Conservation (phyloP, 1,140 invertebrate genomes). For the Orius laevigatus region DNA sequence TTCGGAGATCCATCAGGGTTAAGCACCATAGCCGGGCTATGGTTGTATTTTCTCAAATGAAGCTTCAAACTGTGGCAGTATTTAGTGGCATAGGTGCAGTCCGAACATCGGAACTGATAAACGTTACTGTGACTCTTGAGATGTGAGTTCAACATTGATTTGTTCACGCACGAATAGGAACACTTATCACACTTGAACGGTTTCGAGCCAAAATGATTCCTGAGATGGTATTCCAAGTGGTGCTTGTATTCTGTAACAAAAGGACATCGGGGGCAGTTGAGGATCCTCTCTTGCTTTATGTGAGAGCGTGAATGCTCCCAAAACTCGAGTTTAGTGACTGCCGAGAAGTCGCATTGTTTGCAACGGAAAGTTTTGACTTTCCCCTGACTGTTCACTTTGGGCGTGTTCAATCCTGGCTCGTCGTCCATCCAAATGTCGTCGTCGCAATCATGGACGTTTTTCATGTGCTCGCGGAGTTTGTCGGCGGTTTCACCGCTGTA, state of each 20-base stretch:
- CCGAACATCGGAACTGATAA: slow-evolving; percentile 87
- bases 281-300: slow-evolving; percentile 81
- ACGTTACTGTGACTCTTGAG: slow-evolving; percentile 94
- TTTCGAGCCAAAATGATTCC: slow-evolving; percentile 90
- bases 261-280: slow-evolving; percentile 80
- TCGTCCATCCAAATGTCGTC: slow-evolving; percentile 36
- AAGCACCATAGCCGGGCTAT: slow-evolving; percentile 65
- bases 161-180: slow-evolving; percentile 89
- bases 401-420: slow-evolving; percentile 43
- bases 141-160: slow-evolving; percentile 98
- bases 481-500: slow-evolving; percentile 16
- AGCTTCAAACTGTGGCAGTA: slow-evolving; percentile 96
- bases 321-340: slow-evolving; percentile 76
- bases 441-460: slow-evolving; percentile 15
- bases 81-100: slow-evolving; percentile 95
- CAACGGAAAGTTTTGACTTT: slow-evolving; percentile 80
- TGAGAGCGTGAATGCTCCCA: slow-evolving; percentile 85
- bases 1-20: slow-evolving; percentile 78
- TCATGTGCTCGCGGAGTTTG: slow-evolving; percentile 17
- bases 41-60: slow-evolving; percentile 88
- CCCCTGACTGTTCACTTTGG: slow-evolving; percentile 61
- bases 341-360: slow-evolving; percentile 76
- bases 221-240: slow-evolving; percentile 91
- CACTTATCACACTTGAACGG: slow-evolving; percentile 92
- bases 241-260: slow-evolving; percentile 99